phyloP scores from a whole-genome alignment of 2,113 vertebrate genomes.

The Panthera leo region DNA sequence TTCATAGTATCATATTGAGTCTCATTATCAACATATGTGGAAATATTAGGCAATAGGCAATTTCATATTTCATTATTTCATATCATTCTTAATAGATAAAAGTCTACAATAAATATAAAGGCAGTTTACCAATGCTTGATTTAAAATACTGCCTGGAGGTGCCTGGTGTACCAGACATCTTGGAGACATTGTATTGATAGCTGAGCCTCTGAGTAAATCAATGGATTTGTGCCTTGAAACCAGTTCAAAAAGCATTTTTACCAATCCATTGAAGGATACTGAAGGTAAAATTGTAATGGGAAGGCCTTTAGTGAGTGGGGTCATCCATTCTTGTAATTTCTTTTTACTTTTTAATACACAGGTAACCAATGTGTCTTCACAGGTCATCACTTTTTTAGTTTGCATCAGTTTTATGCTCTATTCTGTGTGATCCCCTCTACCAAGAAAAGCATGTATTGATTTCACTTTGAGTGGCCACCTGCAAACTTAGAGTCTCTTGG shows the following conservation, averaged over 20 bases:
- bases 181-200: slow-evolving; percentile 75
- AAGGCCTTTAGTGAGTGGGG: slow-evolving; percentile 48
- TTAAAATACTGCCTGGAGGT: slow-evolving; percentile 56
- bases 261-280: slow-evolving; percentile 60
- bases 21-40: neutral
- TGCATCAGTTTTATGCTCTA: slow-evolving; percentile 9
- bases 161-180: slow-evolving; percentile 63
- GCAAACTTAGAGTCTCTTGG: slow-evolving; percentile 37
- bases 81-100: slow-evolving; percentile 56
- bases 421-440: neutral
- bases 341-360: slow-evolving; percentile 62
- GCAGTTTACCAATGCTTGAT: slow-evolving; percentile 5
- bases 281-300: slow-evolving; percentile 38
- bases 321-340: slow-evolving; percentile 54
- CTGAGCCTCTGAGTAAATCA: slow-evolving; percentile 56
- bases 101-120: slow-evolving; percentile 36
- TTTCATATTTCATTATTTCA: slow-evolving; percentile 58
- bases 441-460: slow-evolving; percentile 71
- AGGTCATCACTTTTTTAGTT: slow-evolving; percentile 56
- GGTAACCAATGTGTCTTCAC: slow-evolving; percentile 45
- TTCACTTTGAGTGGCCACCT: slow-evolving; percentile 32
- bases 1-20: neutral
- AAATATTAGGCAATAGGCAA: neutral
- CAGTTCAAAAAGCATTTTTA: slow-evolving; percentile 70
- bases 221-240: slow-evolving; percentile 69